Evolutionary conservation across 2,113 vertebrate genomes (phyloP).

Genomic region (Gila orcuttii): DNA sequence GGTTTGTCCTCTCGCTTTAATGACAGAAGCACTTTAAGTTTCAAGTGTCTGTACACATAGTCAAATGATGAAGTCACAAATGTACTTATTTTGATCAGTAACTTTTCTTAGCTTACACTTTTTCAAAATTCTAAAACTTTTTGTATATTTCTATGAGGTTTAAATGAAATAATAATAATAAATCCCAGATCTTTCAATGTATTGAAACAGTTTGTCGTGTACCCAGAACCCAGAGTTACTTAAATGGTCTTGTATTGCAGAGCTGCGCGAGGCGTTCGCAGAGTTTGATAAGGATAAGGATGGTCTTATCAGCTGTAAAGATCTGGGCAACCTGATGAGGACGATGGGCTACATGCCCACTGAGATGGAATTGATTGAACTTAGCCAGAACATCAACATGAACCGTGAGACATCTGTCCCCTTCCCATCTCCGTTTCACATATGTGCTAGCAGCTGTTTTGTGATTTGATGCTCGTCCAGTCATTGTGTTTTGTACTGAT

Average conservation of each 20-base stretch:
- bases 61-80: too few species aligned
- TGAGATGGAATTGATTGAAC: conserved; percentile 95
- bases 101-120: not conserved
- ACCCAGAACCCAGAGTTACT: not conserved
- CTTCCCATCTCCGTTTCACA: not conserved
- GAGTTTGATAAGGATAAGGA: conserved; percentile 97
- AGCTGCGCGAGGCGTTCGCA: conserved; percentile 89
- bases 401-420: conserved; percentile 81
- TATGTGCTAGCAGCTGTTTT: not conserved
- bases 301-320: conserved; percentile 92
- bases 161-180: not conserved
- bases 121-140: not conserved
- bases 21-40: not conserved
- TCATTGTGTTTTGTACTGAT: not conserved
- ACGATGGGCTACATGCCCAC: conserved; percentile 99
- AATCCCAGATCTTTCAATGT: not conserved
- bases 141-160: not conserved
- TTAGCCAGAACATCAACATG: conserved; percentile 98
- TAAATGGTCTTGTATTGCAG: conserved; percentile 65
- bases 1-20: not conserved
- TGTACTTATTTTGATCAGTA: not conserved
- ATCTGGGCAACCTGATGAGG: conserved; percentile 96
- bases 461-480: not conserved
- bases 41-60: not conserved
- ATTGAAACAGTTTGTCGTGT: not conserved